phyloP scores from a whole-genome alignment of 2,888 invertebrate genomes.

The Choreutis nemorana region DNA sequence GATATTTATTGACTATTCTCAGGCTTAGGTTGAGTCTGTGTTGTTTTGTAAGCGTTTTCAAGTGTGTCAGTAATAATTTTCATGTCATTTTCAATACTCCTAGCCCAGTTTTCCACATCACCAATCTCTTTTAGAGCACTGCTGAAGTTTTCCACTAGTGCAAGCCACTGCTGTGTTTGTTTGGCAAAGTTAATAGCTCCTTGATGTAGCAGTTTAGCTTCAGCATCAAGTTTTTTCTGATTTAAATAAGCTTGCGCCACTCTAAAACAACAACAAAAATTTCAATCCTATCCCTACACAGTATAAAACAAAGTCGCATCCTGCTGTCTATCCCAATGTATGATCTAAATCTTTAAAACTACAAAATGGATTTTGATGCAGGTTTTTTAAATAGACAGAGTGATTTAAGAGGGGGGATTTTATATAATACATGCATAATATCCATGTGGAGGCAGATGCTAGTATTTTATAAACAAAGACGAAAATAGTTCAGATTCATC shows the following conservation, averaged over 20 bases:
- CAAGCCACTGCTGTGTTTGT: constrained; percentile 97
- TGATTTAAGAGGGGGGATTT: no score
- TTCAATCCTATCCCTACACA: no score
- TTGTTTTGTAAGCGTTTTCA: constrained; percentile 90
- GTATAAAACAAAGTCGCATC: neutral
- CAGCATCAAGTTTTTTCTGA: constrained; percentile 96
- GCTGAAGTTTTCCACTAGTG: constrained; percentile 87
- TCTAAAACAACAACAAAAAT: constrained; percentile 52
- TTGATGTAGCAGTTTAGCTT: constrained; percentile 93
- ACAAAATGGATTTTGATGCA: neutral
- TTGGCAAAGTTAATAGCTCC: constrained; percentile 95
- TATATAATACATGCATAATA: no score
- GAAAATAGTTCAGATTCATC: no score
- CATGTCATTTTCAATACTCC: constrained; percentile 96
- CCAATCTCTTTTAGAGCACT: constrained; percentile 94
- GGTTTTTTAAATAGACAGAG: no score
- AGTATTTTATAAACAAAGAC: no score
- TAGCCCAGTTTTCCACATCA: constrained; percentile 98
- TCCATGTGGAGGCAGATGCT: no score
- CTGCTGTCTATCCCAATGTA: neutral
- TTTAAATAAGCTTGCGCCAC: constrained; percentile 98
- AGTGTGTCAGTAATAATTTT: constrained; percentile 89
- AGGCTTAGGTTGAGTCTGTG: constrained; percentile 41
- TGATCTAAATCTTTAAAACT: neutral
- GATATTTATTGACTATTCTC: constrained; percentile 20